Conservation (phyloP, 2,797 vertebrate genomes). For the Pitangus sulphuratus region DNA sequence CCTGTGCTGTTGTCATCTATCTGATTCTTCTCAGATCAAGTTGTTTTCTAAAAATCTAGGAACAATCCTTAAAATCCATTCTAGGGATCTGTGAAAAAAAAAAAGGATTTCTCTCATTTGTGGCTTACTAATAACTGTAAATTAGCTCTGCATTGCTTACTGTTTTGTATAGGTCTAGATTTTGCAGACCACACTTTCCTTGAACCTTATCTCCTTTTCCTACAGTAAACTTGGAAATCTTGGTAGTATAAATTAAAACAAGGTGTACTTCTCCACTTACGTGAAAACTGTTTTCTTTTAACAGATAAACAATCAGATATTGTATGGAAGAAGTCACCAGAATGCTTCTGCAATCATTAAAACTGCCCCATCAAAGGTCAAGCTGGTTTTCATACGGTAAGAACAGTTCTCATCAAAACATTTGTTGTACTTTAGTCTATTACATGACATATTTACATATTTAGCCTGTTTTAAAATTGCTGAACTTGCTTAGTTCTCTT, state of each 20-base stretch:
- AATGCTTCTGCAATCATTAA: conserved; percentile 97
- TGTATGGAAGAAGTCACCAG: conserved; percentile 96
- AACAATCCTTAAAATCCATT: neutral
- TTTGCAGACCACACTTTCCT: neutral
- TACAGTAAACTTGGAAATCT: neutral
- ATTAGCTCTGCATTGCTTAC: neutral
- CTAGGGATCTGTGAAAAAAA: neutral
- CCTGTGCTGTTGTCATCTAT: neutral
- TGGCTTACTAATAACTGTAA: neutral
- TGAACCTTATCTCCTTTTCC: neutral
- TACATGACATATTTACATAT: neutral
- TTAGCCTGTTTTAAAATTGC: neutral
- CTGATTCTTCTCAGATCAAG: neutral
- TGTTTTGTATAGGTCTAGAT: neutral
- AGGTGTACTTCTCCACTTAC: neutral
- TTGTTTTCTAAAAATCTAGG: neutral
- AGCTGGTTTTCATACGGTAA: conserved; percentile 93
- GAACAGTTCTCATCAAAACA: neutral
- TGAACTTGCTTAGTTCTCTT: neutral
- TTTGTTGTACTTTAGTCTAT: neutral
- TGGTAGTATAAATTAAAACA: neutral
- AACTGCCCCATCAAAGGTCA: conserved; percentile 87
- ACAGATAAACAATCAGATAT: conserved; percentile 92
- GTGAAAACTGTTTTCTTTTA: neutral
- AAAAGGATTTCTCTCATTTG: neutral